Conservation (phyloP, 1,140 invertebrate species). For the Drosophila lacteicornis region DNA sequence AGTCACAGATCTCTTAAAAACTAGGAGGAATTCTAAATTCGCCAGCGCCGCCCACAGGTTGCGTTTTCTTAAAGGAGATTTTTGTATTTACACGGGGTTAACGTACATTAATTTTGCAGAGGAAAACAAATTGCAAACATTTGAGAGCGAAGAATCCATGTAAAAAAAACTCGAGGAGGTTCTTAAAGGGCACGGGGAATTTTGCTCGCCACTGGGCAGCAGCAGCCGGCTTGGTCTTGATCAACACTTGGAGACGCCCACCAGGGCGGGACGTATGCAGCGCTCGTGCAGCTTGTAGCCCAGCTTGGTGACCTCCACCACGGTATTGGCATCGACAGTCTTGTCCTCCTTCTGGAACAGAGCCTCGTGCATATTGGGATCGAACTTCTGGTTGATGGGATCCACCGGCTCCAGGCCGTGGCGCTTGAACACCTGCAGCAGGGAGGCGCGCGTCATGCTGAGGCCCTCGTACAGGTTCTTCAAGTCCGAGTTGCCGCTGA, state of each 20-base stretch:
- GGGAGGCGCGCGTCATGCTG: constrained; percentile 94
- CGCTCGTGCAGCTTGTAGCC: constrained; percentile 98
- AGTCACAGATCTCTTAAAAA: constrained; percentile 53
- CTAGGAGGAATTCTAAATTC: constrained; percentile 63
- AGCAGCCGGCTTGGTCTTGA: constrained; percentile 10
- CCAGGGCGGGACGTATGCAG: constrained; percentile 97
- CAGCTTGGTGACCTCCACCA: constrained; percentile 96
- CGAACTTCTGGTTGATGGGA: constrained; percentile 97
- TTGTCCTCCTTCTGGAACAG: constrained; percentile 95
- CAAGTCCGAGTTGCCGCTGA: constrained; percentile 91
- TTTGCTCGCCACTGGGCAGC: constrained; percentile 12
- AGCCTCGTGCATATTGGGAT: constrained; percentile 98
- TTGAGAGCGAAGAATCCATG: constrained; percentile 47
- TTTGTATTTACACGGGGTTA: constrained; percentile 67
- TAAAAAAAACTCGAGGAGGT: constrained; percentile 23
- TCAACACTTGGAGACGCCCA: constrained; percentile 93
- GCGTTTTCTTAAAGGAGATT: constrained; percentile 11
- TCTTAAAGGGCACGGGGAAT: constrained; percentile 12
- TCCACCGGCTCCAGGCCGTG: constrained; percentile 95
- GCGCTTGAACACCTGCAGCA: constrained; percentile 94
- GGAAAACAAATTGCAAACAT: constrained; percentile 70
- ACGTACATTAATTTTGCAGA: constrained; percentile 69
- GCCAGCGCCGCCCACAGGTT: constrained; percentile 37
- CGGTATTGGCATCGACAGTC: constrained; percentile 92
- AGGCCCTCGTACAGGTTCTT: constrained; percentile 96